These are phyloP conservation scores for Poecilia picta DNA, from an alignment of 2,797 vertebrate genomes.

Conservation along the genomic window DNA sequence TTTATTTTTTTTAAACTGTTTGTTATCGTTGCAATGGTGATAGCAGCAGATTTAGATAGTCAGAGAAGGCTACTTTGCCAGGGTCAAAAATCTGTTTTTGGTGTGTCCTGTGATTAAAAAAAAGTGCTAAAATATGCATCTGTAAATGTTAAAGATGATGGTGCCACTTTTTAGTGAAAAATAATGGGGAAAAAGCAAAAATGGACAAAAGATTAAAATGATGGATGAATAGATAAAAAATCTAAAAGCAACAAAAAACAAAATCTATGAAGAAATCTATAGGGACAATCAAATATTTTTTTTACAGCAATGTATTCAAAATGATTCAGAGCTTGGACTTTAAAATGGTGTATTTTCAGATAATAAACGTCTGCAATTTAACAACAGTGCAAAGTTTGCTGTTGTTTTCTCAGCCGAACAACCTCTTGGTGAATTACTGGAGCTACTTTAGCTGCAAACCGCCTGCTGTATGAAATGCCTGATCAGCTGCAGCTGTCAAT, in stretches of 20 bases:
- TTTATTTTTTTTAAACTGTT: neutral
- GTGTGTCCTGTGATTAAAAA: neutral
- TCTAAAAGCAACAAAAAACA: too few relatives aligned
- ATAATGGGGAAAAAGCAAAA: neutral
- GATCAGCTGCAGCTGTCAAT: neutral
- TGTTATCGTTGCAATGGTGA: neutral
- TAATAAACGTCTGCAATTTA: neutral
- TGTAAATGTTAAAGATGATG: neutral
- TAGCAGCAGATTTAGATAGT: neutral
- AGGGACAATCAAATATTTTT: too few relatives aligned
- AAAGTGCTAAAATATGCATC: neutral
- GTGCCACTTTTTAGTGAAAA: neutral
- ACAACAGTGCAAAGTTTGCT: neutral
- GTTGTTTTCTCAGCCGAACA: neutral
- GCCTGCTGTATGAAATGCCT: neutral
- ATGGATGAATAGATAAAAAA: neutral
- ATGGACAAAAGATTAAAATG: neutral
- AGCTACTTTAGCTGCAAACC: neutral
- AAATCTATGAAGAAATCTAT: too few relatives aligned
- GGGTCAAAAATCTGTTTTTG: neutral
- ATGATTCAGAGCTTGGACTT: neutral
- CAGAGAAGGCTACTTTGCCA: neutral
- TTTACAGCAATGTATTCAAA: neutral
- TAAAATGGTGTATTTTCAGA: neutral
- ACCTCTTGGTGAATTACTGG: neutral